Percentiles rank a stretch among this genome's conserved stretches.
These are phyloP conservation scores for Falco berigora DNA, from an alignment of 2,797 vertebrate species.

Conservation along the genomic window DNA sequence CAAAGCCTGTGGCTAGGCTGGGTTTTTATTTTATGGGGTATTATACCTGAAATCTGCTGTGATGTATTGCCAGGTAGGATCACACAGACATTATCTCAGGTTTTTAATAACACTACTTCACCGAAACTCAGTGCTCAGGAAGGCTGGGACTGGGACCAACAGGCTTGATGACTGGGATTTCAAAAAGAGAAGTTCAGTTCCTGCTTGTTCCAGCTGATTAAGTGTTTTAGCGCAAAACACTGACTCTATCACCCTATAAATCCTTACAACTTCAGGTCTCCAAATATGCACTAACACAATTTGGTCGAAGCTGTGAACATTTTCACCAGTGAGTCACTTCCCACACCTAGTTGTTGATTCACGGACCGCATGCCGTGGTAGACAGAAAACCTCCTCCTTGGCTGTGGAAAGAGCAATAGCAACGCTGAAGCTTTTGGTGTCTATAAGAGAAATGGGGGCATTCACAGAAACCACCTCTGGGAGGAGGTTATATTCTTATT, in stretches of 20 bases:
- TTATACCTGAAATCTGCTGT: background rate
- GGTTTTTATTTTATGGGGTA: background rate
- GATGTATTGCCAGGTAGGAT: background rate
- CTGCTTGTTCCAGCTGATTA: background rate
- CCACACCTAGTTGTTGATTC: background rate
- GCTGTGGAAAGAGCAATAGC: background rate
- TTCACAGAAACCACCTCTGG: background rate
- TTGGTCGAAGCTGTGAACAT: background rate
- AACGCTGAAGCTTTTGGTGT: background rate
- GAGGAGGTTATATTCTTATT: background rate
- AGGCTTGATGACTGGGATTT: background rate
- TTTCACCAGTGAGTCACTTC: slow-evolving; percentile 1
- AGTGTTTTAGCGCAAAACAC: background rate
- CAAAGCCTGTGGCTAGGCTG: background rate
- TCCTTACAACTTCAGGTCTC: background rate
- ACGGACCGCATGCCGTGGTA: background rate
- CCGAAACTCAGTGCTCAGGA: background rate
- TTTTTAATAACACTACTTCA: background rate
- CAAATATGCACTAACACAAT: background rate
- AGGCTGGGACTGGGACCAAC: background rate
- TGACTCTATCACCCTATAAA: background rate
- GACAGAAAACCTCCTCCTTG: background rate
- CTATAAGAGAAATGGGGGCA: background rate
- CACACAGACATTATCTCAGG: background rate
- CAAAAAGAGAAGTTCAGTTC: background rate